Conservation (phyloP, 2,888 invertebrate species). For the Ormyrus labotus region DNA sequence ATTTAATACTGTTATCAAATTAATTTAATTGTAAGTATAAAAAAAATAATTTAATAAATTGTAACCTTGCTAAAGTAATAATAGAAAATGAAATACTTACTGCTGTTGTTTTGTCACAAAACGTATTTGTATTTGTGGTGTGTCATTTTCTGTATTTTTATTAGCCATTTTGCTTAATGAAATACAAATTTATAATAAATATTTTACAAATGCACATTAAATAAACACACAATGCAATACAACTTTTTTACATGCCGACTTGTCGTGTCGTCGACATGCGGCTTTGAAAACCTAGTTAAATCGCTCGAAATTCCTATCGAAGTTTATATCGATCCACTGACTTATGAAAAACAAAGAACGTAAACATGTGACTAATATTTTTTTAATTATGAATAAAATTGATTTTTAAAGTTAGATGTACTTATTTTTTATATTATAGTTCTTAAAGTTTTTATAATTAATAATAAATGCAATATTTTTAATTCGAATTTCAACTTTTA, state of each 20-base stretch:
- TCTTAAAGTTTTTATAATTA: too few relatives aligned
- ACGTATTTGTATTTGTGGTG: slow-evolving; percentile 85
- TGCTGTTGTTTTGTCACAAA: slow-evolving; percentile 88
- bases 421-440: too few relatives aligned
- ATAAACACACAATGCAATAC: slow-evolving; percentile 10
- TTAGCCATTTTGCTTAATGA: slow-evolving; percentile 40
- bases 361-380: too few relatives aligned
- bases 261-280: too few relatives aligned
- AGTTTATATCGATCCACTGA: background rate
- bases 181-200: slow-evolving; percentile 22
- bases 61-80: background rate
- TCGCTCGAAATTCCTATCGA: too few relatives aligned
- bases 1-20: background rate
- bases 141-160: slow-evolving; percentile 62
- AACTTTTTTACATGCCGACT: background rate
- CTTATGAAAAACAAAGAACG: too few relatives aligned
- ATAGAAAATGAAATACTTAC: slow-evolving; percentile 78
- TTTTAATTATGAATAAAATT: too few relatives aligned
- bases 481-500: too few relatives aligned
- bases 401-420: too few relatives aligned
- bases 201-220: slow-evolving; percentile 38
- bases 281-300: too few relatives aligned
- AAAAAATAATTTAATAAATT: background rate
- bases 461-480: too few relatives aligned
- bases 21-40: slow-evolving; percentile 3